Base-by-base conservation (phyloP, 1,140 invertebrate genomes). In the Eubasilissa regina region DNA sequence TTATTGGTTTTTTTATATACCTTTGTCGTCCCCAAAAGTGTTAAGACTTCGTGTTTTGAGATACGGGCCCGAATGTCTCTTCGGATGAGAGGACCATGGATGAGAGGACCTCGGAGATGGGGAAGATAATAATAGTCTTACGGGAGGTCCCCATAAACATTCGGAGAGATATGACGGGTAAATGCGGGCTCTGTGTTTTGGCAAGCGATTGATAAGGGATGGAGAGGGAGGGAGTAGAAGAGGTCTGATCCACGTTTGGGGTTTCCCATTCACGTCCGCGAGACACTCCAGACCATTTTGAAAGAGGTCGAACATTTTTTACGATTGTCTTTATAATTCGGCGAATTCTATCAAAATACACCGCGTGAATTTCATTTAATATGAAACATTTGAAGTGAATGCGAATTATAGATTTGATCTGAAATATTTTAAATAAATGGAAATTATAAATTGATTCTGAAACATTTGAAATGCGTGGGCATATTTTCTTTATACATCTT, bases 171-270 rank as follows among this genome's bases (percentile, higher is more conserved):
- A 19, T 48, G 66, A 68, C 11, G 43, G 64, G 64, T 47, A 15
- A 70, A 70, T 70, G 66, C 66, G 66, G 66, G 66, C 47, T 9
- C 66, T 11, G 66, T 70, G 66, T 70, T 70, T 70, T 70, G 66
- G 66, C 66, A 70, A 51, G 17, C 45, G 66, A 70, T 70, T 70
- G 66, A 70, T 70, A 70, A 70, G 66, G 66, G 66, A 53, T 12
- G 4, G 66, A 53, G n/a, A 48, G 48, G 66, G 25, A 35, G 25
- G 25, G n/a, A n/a, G n/a, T 68, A 47, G n/a, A n/a, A n/a, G 7
- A 68, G 17, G 17, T 10, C 43, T 48, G 35, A 68, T n/a, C n/a
- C 45, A 10, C 48, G 15, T 7, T 45, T 45, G n/a, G 19, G 47
- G 1, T 35, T 47, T 21, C 1, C 12, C 19, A 62, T 62, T 70